A percentile compares a stretch with the other conserved stretches of the same genome.
phyloP scores from a whole-genome alignment of 1,140 invertebrate genomes.

The Periplaneta americana region DNA sequence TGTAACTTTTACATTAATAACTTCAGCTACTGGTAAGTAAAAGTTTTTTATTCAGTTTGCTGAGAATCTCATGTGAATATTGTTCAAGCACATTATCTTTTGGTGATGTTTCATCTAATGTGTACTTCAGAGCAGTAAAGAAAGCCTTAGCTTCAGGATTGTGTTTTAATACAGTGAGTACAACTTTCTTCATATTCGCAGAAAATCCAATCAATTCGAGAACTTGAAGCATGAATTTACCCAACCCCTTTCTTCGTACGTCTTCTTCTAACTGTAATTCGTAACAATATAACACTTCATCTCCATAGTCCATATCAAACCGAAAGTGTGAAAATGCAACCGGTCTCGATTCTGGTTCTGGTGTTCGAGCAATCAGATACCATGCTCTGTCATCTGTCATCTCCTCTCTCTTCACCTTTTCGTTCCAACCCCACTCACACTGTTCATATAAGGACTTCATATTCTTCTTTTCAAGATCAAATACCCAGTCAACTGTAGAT shows the following conservation, averaged over 20 bases:
- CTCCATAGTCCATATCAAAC: slow-evolving; percentile 73
- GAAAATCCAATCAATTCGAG: slow-evolving; percentile 68
- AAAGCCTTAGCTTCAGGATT: slow-evolving; percentile 62
- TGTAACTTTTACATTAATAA: too few species aligned
- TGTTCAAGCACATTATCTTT: slow-evolving; percentile 39
- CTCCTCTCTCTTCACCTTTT: slow-evolving; percentile 53
- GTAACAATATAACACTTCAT: slow-evolving; percentile 79
- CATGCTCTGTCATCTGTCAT: slow-evolving; percentile 56
- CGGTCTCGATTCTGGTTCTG: slow-evolving; percentile 37
- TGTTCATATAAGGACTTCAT: slow-evolving; percentile 32
- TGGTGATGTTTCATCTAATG: slow-evolving; percentile 34
- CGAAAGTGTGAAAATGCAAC: slow-evolving; percentile 72
- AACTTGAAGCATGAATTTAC: slow-evolving; percentile 72
- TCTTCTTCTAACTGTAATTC: slow-evolving; percentile 70
- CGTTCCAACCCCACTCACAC: slow-evolving; percentile 61
- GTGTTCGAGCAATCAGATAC: slow-evolving; percentile 51
- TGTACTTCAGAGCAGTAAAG: slow-evolving; percentile 45
- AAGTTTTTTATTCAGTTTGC: slow-evolving; percentile 42
- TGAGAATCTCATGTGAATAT: slow-evolving; percentile 47
- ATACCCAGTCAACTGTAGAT: slow-evolving; percentile 5
- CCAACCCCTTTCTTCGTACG: slow-evolving; percentile 64
- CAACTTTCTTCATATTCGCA: slow-evolving; percentile 68
- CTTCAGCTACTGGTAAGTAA: too few species aligned
- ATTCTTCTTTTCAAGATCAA: slow-evolving; percentile 9
- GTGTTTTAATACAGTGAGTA: slow-evolving; percentile 75